Percentiles rank a stretch among this genome's conserved stretches.
Conservation (phyloP, 2,797 vertebrate genomes). For the Aratinga solstitialis region DNA sequence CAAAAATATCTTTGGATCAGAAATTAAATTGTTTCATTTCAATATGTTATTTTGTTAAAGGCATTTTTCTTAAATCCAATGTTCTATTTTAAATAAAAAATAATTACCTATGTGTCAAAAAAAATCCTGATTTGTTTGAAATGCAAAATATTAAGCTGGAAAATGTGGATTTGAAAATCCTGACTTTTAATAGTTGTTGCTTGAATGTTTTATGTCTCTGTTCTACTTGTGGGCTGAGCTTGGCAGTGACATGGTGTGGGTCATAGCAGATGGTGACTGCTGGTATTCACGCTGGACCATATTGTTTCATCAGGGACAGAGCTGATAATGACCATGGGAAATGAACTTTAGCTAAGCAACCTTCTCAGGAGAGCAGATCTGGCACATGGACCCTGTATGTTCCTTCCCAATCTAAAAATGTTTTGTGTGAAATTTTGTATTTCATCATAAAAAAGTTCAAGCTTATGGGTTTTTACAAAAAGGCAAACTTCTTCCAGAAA, state of each 20-base stretch:
- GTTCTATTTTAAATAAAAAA: neutral
- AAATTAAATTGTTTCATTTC: neutral
- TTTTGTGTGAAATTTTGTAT: neutral
- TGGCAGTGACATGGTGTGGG: neutral
- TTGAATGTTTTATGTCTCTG: neutral
- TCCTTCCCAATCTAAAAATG: neutral
- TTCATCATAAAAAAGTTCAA: neutral
- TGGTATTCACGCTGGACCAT: neutral
- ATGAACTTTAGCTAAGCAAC: neutral
- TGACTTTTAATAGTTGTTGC: neutral
- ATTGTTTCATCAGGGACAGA: neutral
- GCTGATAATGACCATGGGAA: neutral
- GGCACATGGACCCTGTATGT: neutral
- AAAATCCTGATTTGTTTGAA: neutral
- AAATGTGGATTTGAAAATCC: neutral
- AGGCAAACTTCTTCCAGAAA: conserved; percentile 3
- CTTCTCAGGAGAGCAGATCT: neutral
- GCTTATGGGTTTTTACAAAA: neutral
- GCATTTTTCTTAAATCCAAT: no score
- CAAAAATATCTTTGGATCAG: neutral
- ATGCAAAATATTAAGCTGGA: neutral
- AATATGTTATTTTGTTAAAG: neutral
- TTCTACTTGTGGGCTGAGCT: neutral
- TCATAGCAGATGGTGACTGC: neutral
- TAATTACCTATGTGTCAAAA: neutral